Conservation (phyloP, 2,113 vertebrate genomes). For the human region GRCh38 chr2:114686001-114686500, state of each 20-base stretch:
- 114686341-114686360: background rate
- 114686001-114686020: background rate
- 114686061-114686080: background rate
- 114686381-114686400: background rate
- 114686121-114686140: background rate
- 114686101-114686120: background rate
- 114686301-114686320: background rate
- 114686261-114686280: background rate
- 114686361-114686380: background rate
- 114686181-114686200: background rate
- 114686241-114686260: background rate
- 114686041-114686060: background rate
- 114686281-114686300: background rate
- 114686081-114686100: background rate
- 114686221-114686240: background rate
- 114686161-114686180: background rate
- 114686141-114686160: background rate
- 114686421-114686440: background rate
- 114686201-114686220: background rate
- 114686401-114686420: background rate
- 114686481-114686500: background rate
- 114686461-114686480: background rate
- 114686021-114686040: background rate
- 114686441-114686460: background rate
- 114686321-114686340: background rate